phyloP scores from a whole-genome alignment of 2,113 vertebrate species.

The human (Homo sapiens) region DNA sequence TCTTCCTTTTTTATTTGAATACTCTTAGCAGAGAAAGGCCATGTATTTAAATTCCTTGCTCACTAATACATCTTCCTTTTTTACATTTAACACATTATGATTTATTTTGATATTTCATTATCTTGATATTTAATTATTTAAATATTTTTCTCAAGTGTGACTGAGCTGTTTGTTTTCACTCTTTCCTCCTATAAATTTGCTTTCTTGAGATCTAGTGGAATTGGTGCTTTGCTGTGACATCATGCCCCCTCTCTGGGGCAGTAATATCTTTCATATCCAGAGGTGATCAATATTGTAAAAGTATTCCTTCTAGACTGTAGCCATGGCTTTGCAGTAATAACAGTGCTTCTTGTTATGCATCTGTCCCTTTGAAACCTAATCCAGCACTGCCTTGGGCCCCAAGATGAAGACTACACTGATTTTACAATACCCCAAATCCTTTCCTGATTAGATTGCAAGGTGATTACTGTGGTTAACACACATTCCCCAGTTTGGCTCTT shows the following conservation, averaged over 20 bases:
- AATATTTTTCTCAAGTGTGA: conserved; percentile 32
- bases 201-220: conserved; percentile 14
- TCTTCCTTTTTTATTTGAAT: conserved; percentile 43
- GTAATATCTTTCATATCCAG: conserved; percentile 23
- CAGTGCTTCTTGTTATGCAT: neutral
- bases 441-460: conserved; percentile 34
- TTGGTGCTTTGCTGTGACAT: neutral
- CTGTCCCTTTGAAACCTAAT: conserved; percentile 46
- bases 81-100: neutral
- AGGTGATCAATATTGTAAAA: neutral
- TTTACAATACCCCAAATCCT: conserved; percentile 6
- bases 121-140: conserved; percentile 42
- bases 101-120: conserved; percentile 49
- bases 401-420: neutral
- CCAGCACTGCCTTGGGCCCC: neutral
- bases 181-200: conserved; percentile 41
- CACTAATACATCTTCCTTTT: neutral
- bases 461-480: conserved; percentile 10
- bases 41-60: conserved; percentile 7
- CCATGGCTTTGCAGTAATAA: conserved; percentile 7
- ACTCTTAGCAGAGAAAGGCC: conserved; percentile 2
- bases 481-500: neutral
- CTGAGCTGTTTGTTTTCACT: conserved; percentile 18
- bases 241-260: neutral
- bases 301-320: conserved; percentile 16